A percentile compares a stretch with the other conserved stretches of the same genome.
Evolutionary conservation across 2,797 vertebrate genomes (phyloP).

Genomic region (Lagorchestes hirsutus): DNA sequence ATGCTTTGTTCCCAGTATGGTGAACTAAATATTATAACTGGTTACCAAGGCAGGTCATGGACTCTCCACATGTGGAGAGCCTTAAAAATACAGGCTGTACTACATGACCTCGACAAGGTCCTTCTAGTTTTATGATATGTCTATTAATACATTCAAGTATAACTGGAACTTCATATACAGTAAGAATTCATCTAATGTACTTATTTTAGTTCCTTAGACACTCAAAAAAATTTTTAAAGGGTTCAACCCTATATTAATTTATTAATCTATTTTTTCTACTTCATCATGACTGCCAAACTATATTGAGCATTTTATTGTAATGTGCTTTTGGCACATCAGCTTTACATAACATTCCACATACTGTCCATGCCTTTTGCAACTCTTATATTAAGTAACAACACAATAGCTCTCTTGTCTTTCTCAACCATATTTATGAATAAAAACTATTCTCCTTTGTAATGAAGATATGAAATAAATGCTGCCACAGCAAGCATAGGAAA

Average conservation of each 20-base stretch:
- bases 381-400: constrained; percentile 26
- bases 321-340: background rate
- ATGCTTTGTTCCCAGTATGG: constrained; percentile 1
- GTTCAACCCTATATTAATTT: background rate
- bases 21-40: constrained; percentile 39
- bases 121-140: background rate
- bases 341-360: background rate
- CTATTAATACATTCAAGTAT: background rate
- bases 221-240: background rate
- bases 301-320: background rate
- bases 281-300: background rate
- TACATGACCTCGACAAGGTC: constrained; percentile 45
- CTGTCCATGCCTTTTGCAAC: constrained; percentile 49
- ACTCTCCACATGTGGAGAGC: constrained; percentile 42
- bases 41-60: constrained; percentile 20
- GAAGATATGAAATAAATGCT: constrained; percentile 56
- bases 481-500: constrained; percentile 13
- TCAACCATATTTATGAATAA: constrained; percentile 48
- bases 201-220: background rate
- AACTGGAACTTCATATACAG: background rate
- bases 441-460: constrained; percentile 56
- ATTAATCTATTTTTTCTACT: background rate
- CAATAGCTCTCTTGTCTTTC: constrained; percentile 20
- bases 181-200: background rate
- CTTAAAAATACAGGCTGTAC: constrained; percentile 38